Evolutionary conservation across 1,140 invertebrate species (phyloP), one percentile per base, ranked within the genome.

Genomic region (Potamilus streckersoni): DNA sequence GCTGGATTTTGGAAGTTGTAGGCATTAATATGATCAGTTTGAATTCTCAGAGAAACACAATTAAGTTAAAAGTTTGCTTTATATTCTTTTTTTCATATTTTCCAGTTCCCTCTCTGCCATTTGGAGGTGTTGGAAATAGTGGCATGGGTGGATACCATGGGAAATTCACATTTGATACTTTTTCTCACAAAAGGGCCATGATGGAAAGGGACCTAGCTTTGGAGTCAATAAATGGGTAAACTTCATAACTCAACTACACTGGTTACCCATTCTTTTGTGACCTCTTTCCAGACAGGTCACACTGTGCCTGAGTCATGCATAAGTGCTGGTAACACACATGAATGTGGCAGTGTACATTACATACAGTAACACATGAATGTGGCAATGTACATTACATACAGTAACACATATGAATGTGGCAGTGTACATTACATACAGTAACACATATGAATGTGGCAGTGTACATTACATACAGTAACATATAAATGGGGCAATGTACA

Each of bases 121-220:
- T 93, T 88, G 92, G 93, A 67, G 92, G 92, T 59, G 91, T 98
- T 69, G 97, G 97, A 17, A 81, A 91, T 68, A 97, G 96, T 89
- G 97, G 97, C 65, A 96, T 98, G 89, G 97, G 97, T 55, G 90
- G 92, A 4, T 99, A 98, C 88, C 96, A 98, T 91, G 97, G 97
- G 68, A 96, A 96, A 90, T 93, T 92, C 80, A 94, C 94, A 11
- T 98, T 96, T 84, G 95, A 98, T 80, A 96, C 95, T 1, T 99
- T 99, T 88, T 94, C 94, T 15, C 97, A 99, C 89, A 94, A 95
- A 75, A 97, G 97, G 90, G 93, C 95, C 63, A 94, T 94, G 79
- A 91, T 98, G 19, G 91, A 94, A 55, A 95, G 95, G 85, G 91
- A 69, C 55, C 80, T 85, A 38, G 81, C 66, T 14, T 69, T 87